These are phyloP conservation scores for Paedocypris micromegethes DNA, from an alignment of 2,797 vertebrate species.

Conservation along the genomic window DNA sequence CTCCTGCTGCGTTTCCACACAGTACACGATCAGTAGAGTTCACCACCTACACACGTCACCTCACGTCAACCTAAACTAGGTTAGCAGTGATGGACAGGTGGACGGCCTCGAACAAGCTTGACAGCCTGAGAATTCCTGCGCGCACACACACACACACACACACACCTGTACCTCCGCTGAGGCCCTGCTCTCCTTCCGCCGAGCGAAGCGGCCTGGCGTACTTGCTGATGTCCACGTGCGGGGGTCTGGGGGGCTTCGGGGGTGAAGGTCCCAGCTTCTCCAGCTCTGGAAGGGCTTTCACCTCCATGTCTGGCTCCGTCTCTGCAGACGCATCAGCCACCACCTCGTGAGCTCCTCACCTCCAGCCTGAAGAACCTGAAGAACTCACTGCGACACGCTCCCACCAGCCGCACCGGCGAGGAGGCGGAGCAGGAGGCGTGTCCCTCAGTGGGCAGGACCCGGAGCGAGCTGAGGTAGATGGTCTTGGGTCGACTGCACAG, in stretches of 20 bases:
- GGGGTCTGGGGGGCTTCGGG: slow-evolving; percentile 63
- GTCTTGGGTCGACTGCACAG: slow-evolving; percentile 54
- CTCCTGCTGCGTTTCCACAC: too few relatives aligned
- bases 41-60: too few relatives aligned
- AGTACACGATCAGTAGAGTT: too few relatives aligned
- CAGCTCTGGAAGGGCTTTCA: slow-evolving; percentile 55
- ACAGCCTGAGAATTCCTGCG: too few relatives aligned
- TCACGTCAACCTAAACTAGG: too few relatives aligned
- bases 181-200: too few relatives aligned
- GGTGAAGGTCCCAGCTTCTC: slow-evolving; percentile 47
- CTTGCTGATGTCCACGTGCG: slow-evolving; percentile 55
- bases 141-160: too few relatives aligned
- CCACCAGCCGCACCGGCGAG: slow-evolving; percentile 53
- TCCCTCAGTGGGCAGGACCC: slow-evolving; percentile 21
- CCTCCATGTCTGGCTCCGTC: neutral
- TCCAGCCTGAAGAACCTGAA: slow-evolving; percentile 24
- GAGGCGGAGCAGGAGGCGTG: slow-evolving; percentile 33
- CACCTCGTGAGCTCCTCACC: neutral
- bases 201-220: slow-evolving; percentile 24
- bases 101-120: too few relatives aligned
- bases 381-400: slow-evolving; percentile 54
- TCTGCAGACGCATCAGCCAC: neutral
- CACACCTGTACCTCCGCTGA: too few relatives aligned
- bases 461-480: slow-evolving; percentile 43
- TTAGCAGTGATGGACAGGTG: too few relatives aligned